phyloP scores from a whole-genome alignment of 2,797 vertebrate genomes.

The Amphiprion clarkii region DNA sequence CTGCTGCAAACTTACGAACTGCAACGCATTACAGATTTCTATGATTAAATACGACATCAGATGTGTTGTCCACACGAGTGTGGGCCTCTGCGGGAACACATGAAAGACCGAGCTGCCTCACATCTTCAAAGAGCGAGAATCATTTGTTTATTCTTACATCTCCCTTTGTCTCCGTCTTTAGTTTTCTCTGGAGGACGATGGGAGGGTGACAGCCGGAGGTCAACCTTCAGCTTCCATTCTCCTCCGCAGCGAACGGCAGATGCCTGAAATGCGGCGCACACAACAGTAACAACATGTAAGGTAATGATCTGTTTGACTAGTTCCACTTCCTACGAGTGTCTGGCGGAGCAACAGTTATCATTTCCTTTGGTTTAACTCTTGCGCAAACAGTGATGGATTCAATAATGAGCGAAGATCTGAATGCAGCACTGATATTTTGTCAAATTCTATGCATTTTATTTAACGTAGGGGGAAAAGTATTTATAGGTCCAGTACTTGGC shows the following conservation, averaged over 20 bases:
- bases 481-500: too few species aligned
- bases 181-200: conserved; percentile 45
- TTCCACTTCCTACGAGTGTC: not conserved
- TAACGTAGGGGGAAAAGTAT: too few species aligned
- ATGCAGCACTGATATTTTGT: too few species aligned
- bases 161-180: conserved; percentile 48
- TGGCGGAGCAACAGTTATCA: not conserved
- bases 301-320: not conserved
- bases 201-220: conserved; percentile 60
- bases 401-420: too few species aligned
- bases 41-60: conserved; percentile 46
- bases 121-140: conserved; percentile 76
- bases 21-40: conserved; percentile 8
- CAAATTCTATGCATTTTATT: too few species aligned
- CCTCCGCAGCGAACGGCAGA: conserved; percentile 22
- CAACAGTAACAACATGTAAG: not conserved
- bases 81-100: conserved; percentile 53
- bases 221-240: conserved; percentile 65
- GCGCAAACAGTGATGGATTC: too few species aligned
- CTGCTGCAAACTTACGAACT: conserved; percentile 14
- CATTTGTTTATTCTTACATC: conserved; percentile 71
- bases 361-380: not conserved
- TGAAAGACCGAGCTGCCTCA: conserved; percentile 63
- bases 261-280: not conserved
- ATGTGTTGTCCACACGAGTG: conserved; percentile 46